Percentiles rank a stretch among this genome's conserved stretches.
phyloP scores from a whole-genome alignment of 2,113 vertebrate genomes.

The Syrrhaptes paradoxus region DNA sequence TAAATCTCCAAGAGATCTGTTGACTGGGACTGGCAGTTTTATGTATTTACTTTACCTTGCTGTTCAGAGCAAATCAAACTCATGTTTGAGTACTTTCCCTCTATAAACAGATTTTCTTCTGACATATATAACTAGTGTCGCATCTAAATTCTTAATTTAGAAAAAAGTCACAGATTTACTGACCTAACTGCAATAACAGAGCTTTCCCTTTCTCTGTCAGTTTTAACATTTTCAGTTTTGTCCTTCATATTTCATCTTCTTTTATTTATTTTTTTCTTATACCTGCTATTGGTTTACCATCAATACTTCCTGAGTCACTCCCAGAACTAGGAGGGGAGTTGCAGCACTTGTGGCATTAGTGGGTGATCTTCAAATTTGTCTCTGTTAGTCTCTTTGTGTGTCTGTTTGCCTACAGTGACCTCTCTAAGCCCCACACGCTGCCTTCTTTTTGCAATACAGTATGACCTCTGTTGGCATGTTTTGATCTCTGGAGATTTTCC shows the following conservation, averaged over 20 bases:
- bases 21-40: background rate
- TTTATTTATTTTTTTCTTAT: background rate
- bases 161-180: background rate
- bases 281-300: background rate
- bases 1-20: background rate
- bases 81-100: background rate
- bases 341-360: background rate
- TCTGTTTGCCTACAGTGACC: constrained; percentile 10
- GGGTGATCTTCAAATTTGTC: background rate
- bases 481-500: constrained; percentile 41
- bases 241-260: background rate
- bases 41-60: background rate
- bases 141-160: constrained; percentile 5
- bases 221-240: background rate
- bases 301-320: background rate
- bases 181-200: background rate
- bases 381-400: background rate
- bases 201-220: background rate
- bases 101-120: background rate
- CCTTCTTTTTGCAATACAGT: background rate
- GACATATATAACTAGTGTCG: background rate
- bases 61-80: background rate
- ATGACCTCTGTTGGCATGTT: constrained; percentile 27
- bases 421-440: background rate
- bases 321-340: background rate